phyloP scores from a whole-genome alignment of 23 tunicate genomes.

The Botrylloides violaceus region DNA sequence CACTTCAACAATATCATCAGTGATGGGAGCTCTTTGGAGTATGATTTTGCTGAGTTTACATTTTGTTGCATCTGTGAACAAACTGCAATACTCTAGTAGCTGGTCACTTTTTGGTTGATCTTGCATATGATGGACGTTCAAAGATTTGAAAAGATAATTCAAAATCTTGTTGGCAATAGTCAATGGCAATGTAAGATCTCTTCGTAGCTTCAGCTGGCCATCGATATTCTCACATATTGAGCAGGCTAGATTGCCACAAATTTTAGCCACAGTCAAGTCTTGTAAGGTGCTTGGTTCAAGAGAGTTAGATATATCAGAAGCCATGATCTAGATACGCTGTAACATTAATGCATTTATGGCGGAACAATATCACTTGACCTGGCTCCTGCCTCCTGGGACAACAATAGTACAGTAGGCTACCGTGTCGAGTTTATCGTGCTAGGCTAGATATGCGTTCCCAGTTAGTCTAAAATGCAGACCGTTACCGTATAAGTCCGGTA shows the following conservation, averaged over 20 bases:
- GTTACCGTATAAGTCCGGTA: no score
- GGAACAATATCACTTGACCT: no score
- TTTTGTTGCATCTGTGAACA: neutral
- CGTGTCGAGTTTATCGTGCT: no score
- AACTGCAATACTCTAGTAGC: neutral
- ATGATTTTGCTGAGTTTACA: neutral
- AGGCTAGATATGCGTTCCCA: no score
- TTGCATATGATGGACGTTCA: constrained; percentile 7
- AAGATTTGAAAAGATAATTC: neutral
- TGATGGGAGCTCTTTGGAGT: constrained; percentile 10
- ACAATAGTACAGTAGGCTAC: no score
- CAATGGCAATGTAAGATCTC: neutral
- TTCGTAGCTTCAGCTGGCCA: neutral
- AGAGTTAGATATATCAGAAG: neutral
- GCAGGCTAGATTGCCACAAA: neutral
- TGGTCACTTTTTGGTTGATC: constrained; percentile 3
- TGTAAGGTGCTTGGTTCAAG: neutral
- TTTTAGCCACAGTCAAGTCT: neutral
- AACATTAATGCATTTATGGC: neutral
- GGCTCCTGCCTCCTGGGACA: no score
- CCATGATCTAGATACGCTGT: constrained; percentile 2
- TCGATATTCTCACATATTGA: neutral
- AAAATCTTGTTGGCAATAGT: constrained; percentile 2
- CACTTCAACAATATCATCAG: constrained; percentile 19
- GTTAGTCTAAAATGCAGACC: no score